Evolutionary conservation across 2,797 vertebrate genomes (phyloP), one percentile per base, ranked within the genome.

Genomic region (Danio tinwini): DNA sequence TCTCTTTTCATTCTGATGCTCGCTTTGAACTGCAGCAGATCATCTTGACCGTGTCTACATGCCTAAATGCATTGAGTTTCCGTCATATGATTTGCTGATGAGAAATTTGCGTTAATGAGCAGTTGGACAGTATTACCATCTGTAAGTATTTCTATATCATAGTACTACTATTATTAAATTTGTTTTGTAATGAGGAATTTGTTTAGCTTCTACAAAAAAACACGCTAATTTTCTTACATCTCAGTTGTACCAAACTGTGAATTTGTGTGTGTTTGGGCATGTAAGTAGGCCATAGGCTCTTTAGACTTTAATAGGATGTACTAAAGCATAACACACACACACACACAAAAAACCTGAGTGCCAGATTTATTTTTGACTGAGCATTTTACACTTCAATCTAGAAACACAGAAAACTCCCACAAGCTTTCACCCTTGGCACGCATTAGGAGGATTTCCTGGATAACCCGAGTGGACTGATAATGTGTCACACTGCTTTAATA

Each of bases 181-280:
- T 14, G 17, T 52, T 39, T 69, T 52, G 49, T 69, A 12, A 52
- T 7, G 0, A 68, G 50, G 19, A 39, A 17, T 42, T 40, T 6
- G 53, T 71, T 42, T 42, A 29, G 49, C 67, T 53, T 69, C 8
- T 65, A 12, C 11, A 13, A 44, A 40, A 40, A 64, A 14, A 68
- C 21, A 1, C n/a, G n/a, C n/a, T n/a, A n/a, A n/a, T n/a, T 29
- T 29, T 29, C 52, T 10, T 58, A 40, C 6, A 12, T 47, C 56
- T 5, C 56, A 47, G 10, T 65, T 29, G 13, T 44, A 55, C 12
- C 13, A 17, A 12, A 44, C 39, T 29, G 71, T 29, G 40, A 37
- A n/a, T 64, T n/a, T 64, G 73, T 75, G 68, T 59, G 50, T 59
- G 53, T 71, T 73, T 74, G 42, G 42, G 71, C 21, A 61, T 61